Evolutionary conservation across 2,113 vertebrate genomes (phyloP).

Genomic region (Meles meles): DNA sequence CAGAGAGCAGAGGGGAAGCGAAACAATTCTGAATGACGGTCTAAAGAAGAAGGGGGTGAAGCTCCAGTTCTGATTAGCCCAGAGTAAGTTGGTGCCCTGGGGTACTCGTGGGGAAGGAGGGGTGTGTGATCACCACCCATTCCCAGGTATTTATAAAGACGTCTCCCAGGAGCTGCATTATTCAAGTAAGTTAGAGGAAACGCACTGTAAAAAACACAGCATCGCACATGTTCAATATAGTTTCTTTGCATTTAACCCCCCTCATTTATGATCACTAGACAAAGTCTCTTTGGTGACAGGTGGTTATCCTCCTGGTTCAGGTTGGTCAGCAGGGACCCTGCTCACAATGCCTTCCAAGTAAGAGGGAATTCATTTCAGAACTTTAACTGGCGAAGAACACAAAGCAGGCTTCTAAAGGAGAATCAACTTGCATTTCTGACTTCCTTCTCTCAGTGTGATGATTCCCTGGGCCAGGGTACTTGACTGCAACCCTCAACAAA

Average conservation of each 20-base stretch:
- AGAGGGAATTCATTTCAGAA: background rate
- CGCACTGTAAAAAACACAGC: background rate
- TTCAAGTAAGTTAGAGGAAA: background rate
- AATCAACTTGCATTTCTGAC: background rate
- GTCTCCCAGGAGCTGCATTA: background rate
- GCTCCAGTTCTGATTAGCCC: background rate
- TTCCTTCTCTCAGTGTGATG: background rate
- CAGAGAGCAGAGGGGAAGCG: background rate
- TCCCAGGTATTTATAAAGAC: background rate
- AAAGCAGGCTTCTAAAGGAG: background rate
- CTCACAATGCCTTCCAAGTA: background rate
- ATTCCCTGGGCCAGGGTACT: background rate
- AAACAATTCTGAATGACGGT: background rate
- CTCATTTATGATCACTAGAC: background rate
- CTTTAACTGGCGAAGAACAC: background rate
- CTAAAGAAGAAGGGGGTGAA: background rate
- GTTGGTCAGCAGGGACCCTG: background rate
- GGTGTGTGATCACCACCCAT: background rate
- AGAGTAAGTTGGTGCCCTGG: background rate
- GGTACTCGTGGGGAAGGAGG: background rate
- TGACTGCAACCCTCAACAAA: background rate
- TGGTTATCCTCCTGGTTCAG: background rate
- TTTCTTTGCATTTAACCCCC: background rate
- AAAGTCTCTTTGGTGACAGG: background rate
- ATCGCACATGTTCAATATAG: background rate